Conservation (phyloP, 2,888 invertebrate genomes). For the Scaptomyza parva region DNA sequence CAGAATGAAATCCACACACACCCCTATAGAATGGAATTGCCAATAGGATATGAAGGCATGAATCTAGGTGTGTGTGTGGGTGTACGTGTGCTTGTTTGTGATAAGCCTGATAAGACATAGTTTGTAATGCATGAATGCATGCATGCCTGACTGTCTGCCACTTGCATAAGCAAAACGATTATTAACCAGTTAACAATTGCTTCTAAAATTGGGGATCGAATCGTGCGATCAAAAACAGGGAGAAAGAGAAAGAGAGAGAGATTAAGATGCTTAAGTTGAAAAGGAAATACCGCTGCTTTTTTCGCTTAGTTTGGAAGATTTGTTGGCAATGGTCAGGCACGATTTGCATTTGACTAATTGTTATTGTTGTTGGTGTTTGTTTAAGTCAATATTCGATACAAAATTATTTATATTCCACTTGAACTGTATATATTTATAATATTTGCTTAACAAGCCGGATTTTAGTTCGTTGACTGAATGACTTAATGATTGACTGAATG, state of each 20-base stretch:
- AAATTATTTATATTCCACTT: too few species aligned
- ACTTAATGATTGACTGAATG: background rate
- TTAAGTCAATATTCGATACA: background rate
- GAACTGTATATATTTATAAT: background rate
- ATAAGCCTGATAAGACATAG: slow-evolving; percentile 36
- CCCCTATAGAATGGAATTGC: background rate
- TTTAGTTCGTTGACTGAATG: background rate
- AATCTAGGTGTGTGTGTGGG: background rate
- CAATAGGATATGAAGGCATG: background rate
- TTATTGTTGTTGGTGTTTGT: slow-evolving; percentile 1
- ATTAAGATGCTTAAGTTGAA: background rate
- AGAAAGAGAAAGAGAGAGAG: background rate
- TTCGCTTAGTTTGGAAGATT: background rate
- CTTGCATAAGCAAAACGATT: slow-evolving; percentile 31
- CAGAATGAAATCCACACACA: slow-evolving; percentile 1
- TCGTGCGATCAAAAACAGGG: slow-evolving; percentile 10
- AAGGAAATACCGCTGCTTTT: slow-evolving; percentile 33
- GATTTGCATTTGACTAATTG: slow-evolving; percentile 37
- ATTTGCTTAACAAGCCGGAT: slow-evolving; percentile 3
- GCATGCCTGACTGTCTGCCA: background rate
- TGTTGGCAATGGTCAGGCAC: slow-evolving; percentile 31
- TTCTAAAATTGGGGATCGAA: slow-evolving; percentile 8
- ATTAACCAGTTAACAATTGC: background rate
- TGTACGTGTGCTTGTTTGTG: slow-evolving; percentile 4
- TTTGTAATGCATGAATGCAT: background rate